Evolutionary conservation across 2,797 vertebrate genomes (phyloP).

Genomic region (Xenops minutus): DNA sequence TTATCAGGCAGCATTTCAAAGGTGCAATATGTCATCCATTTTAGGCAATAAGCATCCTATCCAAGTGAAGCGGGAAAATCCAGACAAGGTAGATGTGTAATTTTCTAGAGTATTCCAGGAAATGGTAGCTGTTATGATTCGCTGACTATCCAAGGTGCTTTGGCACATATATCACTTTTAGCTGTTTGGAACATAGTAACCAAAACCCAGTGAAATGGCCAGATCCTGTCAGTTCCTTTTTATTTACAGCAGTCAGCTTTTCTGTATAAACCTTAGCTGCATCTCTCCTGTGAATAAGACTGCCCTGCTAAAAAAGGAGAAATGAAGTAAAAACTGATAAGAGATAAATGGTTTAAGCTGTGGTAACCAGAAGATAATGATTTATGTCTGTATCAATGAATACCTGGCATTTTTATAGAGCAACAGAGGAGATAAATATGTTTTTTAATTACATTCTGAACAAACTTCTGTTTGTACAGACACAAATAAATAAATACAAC

Average conservation of each 20-base stretch:
- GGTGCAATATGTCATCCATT: conserved; percentile 19
- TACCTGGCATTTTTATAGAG: neutral
- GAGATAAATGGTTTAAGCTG: neutral
- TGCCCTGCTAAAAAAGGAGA: conserved; percentile 13
- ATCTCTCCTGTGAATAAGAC: neutral
- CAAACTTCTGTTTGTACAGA: neutral
- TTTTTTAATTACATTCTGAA: neutral
- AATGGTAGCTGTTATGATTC: conserved; percentile 44
- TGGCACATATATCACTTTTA: conserved; percentile 53
- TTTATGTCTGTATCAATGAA: neutral
- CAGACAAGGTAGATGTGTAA: conserved; percentile 38
- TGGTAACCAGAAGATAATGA: neutral
- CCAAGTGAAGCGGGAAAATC: conserved; percentile 24
- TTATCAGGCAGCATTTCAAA: conserved; percentile 32
- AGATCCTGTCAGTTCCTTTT: conserved; percentile 67
- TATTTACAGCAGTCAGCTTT: conserved; percentile 26
- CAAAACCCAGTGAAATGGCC: conserved; percentile 55
- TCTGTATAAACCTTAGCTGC: conserved; percentile 8
- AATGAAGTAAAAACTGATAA: neutral
- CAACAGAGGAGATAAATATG: neutral
- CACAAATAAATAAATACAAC: neutral
- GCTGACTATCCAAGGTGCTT: conserved; percentile 62
- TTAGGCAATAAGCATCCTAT: conserved; percentile 31
- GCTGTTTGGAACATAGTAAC: conserved; percentile 45
- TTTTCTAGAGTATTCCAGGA: conserved; percentile 56